Base-by-base conservation (phyloP, 2,113 vertebrate genomes). In the Ailurus styani region DNA sequence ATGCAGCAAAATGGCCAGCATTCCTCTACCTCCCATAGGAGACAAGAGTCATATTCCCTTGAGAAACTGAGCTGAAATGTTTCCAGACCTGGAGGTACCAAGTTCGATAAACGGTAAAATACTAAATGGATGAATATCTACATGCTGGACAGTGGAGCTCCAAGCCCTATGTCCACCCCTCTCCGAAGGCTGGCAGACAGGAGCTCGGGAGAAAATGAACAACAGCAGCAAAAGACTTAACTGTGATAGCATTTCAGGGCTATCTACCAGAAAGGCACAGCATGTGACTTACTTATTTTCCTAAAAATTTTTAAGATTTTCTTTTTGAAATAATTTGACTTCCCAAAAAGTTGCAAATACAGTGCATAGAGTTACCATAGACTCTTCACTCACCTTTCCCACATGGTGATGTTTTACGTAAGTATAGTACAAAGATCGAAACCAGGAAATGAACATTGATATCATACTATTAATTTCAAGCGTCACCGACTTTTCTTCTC, bases 271-370 rank as follows among this genome's bases (percentile, higher is more conserved):
- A 72, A 90, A 94, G 57, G 21, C 40, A 89, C 7, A 82, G 4
- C 14, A 8, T 40, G 17, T 72, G 54, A 84, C n/a, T 77, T 70
- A 73, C 29, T 62, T 72, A 66, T 20, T 70, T 47, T 75, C 60
- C 47, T 89, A 42, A 68, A 62, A 15, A 10, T n/a, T 75, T 15
- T 64, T 77, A 34, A 84, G 31, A 15, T 42, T 96, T 90, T 82
- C 45, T 66, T 83, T 97, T 77, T 15, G 11, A 90, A 96, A 91
- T 70, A 25, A 83, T 40, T n/a, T 72, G 25, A 78, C 73, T 96
- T 83, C 72, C 40, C 5, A 29, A 82, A 95, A 50, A 90, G 4
- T 50, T 42, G 37, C 57, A 78, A 84, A 84, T 55, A 75, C 1
- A 55, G 12, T 64, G 40, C 9, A 17, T 42, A 66, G 14, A 60